Evolutionary conservation across 2,888 invertebrate genomes (phyloP).

Genomic region (Trichogramma dendrolimi): DNA sequence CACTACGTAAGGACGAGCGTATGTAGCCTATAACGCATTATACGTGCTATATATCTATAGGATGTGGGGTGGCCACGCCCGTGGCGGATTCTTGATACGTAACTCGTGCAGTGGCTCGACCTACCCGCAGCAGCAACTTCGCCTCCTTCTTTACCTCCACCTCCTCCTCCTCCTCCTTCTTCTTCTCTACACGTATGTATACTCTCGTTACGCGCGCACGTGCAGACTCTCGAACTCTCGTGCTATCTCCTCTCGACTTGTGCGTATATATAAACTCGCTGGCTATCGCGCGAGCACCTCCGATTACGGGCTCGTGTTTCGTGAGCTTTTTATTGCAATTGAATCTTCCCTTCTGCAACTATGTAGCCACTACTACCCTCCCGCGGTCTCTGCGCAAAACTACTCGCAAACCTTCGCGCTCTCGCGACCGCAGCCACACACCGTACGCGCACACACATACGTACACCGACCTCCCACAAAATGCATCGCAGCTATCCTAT

Average conservation of each 20-base stretch:
- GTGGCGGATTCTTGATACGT: constrained; percentile 53
- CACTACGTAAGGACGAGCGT: no score
- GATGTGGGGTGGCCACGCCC: constrained; percentile 49
- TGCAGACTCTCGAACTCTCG: constrained; percentile 26
- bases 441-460: constrained; percentile 13
- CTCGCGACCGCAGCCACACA: constrained; percentile 4
- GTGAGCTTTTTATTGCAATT: constrained; percentile 49
- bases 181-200: constrained; percentile 28
- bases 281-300: constrained; percentile 30
- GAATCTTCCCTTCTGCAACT: constrained; percentile 39
- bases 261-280: neutral
- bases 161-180: constrained; percentile 24
- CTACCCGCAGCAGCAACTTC: constrained; percentile 43
- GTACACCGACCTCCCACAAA: constrained; percentile 17
- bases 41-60: constrained; percentile 5
- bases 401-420: neutral
- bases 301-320: constrained; percentile 43
- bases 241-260: constrained; percentile 30
- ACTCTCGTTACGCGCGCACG: constrained; percentile 30
- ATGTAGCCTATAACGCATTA: no score
- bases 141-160: constrained; percentile 38
- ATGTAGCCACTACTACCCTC: constrained; percentile 19
- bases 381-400: constrained; percentile 5
- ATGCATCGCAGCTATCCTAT: neutral
- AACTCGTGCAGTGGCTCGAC: constrained; percentile 53